These are phyloP conservation scores for Bacillus rossius DNA, from an alignment of 1,140 invertebrate genomes.

Conservation along the genomic window DNA sequence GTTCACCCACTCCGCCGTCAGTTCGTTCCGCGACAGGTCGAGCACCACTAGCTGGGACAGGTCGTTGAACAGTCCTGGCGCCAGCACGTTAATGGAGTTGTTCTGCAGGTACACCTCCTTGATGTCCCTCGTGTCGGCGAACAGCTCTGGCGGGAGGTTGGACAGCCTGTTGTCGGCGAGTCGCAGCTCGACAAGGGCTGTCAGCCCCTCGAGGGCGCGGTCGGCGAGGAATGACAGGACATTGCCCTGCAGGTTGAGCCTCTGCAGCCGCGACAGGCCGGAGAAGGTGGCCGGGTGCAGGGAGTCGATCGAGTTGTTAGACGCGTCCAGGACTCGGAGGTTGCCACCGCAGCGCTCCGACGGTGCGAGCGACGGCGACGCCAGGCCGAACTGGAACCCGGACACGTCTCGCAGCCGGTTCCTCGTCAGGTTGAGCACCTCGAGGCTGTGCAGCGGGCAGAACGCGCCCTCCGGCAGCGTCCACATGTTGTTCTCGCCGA, in stretches of 20 bases:
- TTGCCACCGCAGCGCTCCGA: conserved; percentile 62
- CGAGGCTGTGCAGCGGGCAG: conserved; percentile 70
- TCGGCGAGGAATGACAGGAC: conserved; percentile 71
- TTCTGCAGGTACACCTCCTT: conserved; percentile 79
- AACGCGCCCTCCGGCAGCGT: conserved; percentile 74
- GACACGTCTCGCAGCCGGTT: conserved; percentile 74
- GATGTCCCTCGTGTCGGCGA: conserved; percentile 70
- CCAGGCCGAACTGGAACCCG: conserved; percentile 60
- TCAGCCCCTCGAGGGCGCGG: conserved; percentile 72
- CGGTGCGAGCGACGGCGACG: conserved; percentile 47
- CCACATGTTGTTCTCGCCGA: conserved; percentile 86
- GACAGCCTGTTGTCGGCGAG: conserved; percentile 76
- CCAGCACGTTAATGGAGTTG: conserved; percentile 80
- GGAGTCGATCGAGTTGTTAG: conserved; percentile 75
- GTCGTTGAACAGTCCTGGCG: conserved; percentile 78
- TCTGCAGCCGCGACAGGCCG: conserved; percentile 56
- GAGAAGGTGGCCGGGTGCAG: conserved; percentile 71
- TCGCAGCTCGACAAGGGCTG: conserved; percentile 66
- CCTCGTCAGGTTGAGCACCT: conserved; percentile 72
- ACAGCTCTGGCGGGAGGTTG: conserved; percentile 75
- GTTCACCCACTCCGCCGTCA: conserved; percentile 83
- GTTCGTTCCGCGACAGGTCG: conserved; percentile 79
- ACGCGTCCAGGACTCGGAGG: conserved; percentile 69
- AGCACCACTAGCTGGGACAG: conserved; percentile 73
- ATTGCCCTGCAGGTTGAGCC: conserved; percentile 60